Base-by-base conservation (phyloP, 1,140 invertebrate species). In the Sitobion miscanthi region DNA sequence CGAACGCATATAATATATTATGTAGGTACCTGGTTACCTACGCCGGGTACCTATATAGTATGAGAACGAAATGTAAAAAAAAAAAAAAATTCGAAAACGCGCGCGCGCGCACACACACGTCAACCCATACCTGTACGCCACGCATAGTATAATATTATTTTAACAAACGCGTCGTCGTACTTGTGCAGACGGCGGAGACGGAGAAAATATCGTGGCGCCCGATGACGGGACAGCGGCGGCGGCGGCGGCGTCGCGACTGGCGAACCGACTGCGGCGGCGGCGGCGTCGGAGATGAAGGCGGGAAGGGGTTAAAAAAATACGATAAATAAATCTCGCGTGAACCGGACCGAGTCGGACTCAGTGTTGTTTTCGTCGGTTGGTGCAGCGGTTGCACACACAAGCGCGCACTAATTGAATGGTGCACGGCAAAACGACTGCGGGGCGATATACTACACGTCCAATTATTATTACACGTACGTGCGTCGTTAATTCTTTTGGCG, bases 381-480 rank as follows among this genome's bases (percentile, higher is more conserved):
- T 52, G 47, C 47, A 42, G 77, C 77, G 2, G 35, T 25, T 42
- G 38, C 83, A 42, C 83, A 45, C 38, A 45, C 38, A 38, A 23
- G 8, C 38, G 38, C 7, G 14, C 25, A 42, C 57, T 90, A 90
- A 90, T 90, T 90, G 89, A 90, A 90, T 62, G 88, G 54, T 90
- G 88, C 62, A 77, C 62, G 49, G 87, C 87, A 25, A 89, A 52
- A 89, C 47, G n/a, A 89, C 52, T 38, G 52, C 9, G 49, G 25
- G 86, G 35, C 52, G 88, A 38, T 25, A 5, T 2, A 25, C 21
- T 47, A 88, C 86, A 52, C 86, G 87, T 89, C 88, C 88, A 90
- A 90, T 90, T 90, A 90, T 90, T 90, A 90, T 90, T 90, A 90
- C 88, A 62, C 88, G 88, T 90, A 90, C 88, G 88, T 90, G 87